These are phyloP conservation scores for Acromyrmex charruanus DNA, from an alignment of 1,140 invertebrate genomes.

Conservation along the genomic window DNA sequence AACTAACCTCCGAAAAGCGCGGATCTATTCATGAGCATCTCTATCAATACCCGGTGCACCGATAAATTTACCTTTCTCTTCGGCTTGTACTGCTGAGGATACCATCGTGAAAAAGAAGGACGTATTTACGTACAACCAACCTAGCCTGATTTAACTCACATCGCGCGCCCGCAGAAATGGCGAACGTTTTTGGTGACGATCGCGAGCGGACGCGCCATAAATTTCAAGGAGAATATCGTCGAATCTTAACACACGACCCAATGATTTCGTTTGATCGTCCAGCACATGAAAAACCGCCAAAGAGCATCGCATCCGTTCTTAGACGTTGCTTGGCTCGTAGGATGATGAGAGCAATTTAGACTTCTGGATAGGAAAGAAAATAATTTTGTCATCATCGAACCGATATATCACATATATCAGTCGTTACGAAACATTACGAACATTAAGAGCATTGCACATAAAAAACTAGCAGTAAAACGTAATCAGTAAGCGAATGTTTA, in stretches of 20 bases:
- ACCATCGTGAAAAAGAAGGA: constrained; percentile 45
- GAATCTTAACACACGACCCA: constrained; percentile 27
- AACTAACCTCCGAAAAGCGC: constrained; percentile 77
- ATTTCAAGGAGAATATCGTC: constrained; percentile 62
- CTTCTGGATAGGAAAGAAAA: neutral
- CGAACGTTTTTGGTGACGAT: constrained; percentile 30
- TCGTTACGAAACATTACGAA: neutral
- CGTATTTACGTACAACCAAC: constrained; percentile 69
- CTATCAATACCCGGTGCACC: constrained; percentile 77
- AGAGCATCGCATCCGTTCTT: constrained; percentile 1
- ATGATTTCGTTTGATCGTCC: constrained; percentile 75
- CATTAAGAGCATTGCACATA: neutral
- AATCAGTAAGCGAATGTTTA: no score
- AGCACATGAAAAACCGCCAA: neutral
- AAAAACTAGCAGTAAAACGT: no score
- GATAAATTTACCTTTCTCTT: constrained; percentile 79
- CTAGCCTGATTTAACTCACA: constrained; percentile 47
- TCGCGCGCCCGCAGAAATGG: constrained; percentile 28
- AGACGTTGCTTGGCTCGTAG: neutral
- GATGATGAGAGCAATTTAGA: neutral
- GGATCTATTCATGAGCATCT: constrained; percentile 82
- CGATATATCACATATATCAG: neutral
- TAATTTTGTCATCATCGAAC: neutral
- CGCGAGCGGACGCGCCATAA: constrained; percentile 58
- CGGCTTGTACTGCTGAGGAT: constrained; percentile 60